Evolutionary conservation across 2,888 invertebrate species (phyloP), one percentile per base, ranked within the genome.

Genomic region (Gibbula magus): DNA sequence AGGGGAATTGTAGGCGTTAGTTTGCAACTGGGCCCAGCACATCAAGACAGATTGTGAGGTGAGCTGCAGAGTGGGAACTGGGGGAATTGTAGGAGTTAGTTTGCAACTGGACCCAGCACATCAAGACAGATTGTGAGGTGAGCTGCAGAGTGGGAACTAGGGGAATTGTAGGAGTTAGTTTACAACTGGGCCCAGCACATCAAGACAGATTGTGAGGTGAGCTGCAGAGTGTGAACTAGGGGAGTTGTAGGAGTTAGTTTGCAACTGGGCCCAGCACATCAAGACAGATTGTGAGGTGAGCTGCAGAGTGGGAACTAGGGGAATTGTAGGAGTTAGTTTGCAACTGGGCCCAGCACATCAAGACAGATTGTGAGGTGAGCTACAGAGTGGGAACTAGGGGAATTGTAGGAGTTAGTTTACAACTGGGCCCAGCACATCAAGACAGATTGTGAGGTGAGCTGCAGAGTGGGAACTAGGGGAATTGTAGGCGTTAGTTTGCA

Each of bases 391-490:
- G 8, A n/a, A 10, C 4, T 8, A 56, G 1, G 25, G 56, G 7
- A 8, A 8, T 7, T 4, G 3, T 56, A n/a, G 1, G 1, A 8
- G 7, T 7, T 1, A 25, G 7, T 4, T n/a, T 1, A 56, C 76
- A 92, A 94, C 7, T 97, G 97, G 91, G 93, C 95, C 1, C 93
- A 94, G 45, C 98, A 98, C 90, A 98, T 98, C 84, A 96, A 96
- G 87, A 93, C 93, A 0, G 94, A 94, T 66, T 97, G 97, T 91
- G 93, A 94, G 90, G 94, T 95, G 85, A 87, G 86, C 0, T 2
- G 52, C 35, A n/a, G 13, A n/a, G 7, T 56, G 22, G 54, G 8
- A n/a, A 10, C 4, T 8, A 56, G 1, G 25, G 56, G 7, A 8
- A 8, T 7, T 4, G 3, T 56, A n/a, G 1, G 1, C 1, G 7